Evolutionary conservation across 2,888 invertebrate genomes (phyloP), one percentile per base, ranked within the genome.

Genomic region (Lasioglossum vierecki): DNA sequence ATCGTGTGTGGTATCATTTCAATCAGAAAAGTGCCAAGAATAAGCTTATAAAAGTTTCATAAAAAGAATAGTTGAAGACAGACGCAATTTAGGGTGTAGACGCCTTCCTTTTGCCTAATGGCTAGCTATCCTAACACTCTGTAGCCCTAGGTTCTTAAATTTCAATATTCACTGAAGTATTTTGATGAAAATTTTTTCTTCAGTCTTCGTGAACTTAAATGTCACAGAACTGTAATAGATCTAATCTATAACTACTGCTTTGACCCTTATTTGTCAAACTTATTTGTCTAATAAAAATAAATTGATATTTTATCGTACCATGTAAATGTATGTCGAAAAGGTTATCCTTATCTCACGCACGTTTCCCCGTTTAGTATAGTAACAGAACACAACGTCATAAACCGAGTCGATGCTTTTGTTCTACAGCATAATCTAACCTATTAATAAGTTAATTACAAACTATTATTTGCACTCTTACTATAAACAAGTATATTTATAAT

Each of bases 241-340:
- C 11, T 70, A 70, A 70, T 70, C 70, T 39, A 5, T 41, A 70
- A 70, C 41, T n/a, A 70, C 70, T 41, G n/a, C 39, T 70, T n/a
- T n/a, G 70, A 70, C 41, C 70, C 70, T 41, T 39, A 70, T 39
- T 70, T 70, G 39, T 70, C 70, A 70, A 41, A 70, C 39, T 39
- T 41, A n/a, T 39, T 70, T 70, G 39, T 70, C 39, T 70, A 70
- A 70, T 70, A 41, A n/a, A 70, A 70, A 41, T 22, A 70, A 68
- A 68, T 68, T 68, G 68, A 68, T 68, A 68, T 68, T 35, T 68
- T 68, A 68, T 68, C 68, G 22, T 68, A 68, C 22, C 35, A 22
- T 39, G 68, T 68, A 68, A 68, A 68, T 49, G 39, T 22, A 49
- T 53, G 39, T 49, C 26, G 13, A 35, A 35, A 35, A 66, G 41